Evolutionary conservation across 2,113 vertebrate species (phyloP).

Genomic region (Cyanoliseus patagonus): DNA sequence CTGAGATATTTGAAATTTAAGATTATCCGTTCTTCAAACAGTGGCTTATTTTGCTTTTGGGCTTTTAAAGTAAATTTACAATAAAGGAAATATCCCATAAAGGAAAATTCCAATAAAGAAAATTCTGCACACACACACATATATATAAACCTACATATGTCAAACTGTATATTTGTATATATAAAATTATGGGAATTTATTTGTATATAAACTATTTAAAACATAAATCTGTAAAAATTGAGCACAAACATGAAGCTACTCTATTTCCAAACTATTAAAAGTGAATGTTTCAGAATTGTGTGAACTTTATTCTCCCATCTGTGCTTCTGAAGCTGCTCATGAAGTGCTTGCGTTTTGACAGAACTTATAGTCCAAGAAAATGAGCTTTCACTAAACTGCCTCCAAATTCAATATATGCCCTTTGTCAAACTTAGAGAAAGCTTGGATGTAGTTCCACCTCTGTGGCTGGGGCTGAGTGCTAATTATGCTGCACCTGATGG

Average conservation of each 20-base stretch:
- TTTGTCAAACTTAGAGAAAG: background rate
- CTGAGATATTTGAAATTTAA: background rate
- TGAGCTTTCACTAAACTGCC: constrained; percentile 35
- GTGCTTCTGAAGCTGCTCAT: constrained; percentile 2
- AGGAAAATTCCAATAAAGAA: background rate
- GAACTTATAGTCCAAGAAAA: constrained; percentile 23
- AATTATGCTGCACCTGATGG: constrained; percentile 13
- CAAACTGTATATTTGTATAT: background rate
- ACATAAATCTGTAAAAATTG: background rate
- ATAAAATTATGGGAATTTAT: background rate
- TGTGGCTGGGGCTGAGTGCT: constrained; percentile 1
- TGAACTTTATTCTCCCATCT: background rate
- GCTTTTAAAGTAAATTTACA: background rate
- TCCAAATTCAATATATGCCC: constrained; percentile 33
- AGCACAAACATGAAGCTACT: background rate
- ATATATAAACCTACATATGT: background rate
- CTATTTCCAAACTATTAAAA: background rate
- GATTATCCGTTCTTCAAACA: background rate
- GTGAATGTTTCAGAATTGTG: background rate
- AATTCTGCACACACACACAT: background rate
- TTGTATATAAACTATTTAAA: background rate
- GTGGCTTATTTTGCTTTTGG: background rate
- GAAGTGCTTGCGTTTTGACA: background rate
- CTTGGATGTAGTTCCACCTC: background rate
- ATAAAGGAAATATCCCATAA: background rate